Evolutionary conservation across 2,113 vertebrate genomes (phyloP).

Genomic region (Narcine bancroftii): DNA sequence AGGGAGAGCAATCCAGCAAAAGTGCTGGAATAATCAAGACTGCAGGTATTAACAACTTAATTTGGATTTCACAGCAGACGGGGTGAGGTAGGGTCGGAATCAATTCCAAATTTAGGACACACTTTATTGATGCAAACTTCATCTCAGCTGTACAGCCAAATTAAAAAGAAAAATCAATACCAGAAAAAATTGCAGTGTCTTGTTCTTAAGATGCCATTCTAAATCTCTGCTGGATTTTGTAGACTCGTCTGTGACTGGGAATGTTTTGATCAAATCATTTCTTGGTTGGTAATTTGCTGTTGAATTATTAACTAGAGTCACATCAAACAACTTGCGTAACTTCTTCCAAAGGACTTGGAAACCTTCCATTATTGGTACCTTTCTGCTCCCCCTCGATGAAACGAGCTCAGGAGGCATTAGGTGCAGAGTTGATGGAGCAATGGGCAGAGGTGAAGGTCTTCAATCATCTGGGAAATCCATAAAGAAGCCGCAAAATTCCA

Average conservation of each 20-base stretch:
- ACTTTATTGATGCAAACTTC: background rate
- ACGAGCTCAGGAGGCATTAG: background rate
- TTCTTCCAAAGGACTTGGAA: background rate
- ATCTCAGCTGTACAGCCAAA: background rate
- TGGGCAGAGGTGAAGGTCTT: background rate
- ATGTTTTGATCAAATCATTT: background rate
- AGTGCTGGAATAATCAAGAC: background rate
- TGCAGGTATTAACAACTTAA: background rate
- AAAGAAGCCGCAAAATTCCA: no score
- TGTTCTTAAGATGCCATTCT: background rate
- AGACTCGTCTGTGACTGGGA: background rate
- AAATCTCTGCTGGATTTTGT: background rate
- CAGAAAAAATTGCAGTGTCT: background rate
- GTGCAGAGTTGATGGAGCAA: background rate
- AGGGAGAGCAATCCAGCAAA: background rate
- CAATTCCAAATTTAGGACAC: background rate
- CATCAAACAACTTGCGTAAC: background rate
- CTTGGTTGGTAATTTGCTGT: background rate
- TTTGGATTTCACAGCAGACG: background rate
- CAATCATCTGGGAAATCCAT: no score
- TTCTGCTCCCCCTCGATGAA: background rate
- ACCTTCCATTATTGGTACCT: background rate
- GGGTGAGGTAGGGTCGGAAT: background rate
- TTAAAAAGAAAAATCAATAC: background rate
- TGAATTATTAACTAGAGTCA: background rate